Conservation (phyloP, 2,113 vertebrate species). For the Hystrix cristata region DNA sequence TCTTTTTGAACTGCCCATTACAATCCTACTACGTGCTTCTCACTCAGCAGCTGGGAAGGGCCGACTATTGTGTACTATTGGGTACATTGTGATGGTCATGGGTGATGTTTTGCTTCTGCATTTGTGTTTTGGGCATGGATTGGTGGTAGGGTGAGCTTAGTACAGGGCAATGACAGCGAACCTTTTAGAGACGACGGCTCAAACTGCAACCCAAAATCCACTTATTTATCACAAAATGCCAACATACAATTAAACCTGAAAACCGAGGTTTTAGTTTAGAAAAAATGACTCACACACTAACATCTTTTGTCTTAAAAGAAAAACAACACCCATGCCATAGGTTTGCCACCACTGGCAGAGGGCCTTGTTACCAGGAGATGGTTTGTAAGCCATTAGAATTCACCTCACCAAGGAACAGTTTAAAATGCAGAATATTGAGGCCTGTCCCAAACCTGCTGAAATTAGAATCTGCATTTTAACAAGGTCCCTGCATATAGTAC, state of each 20-base stretch:
- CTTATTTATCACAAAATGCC: too few species aligned
- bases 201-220: not conserved
- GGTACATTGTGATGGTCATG: not conserved
- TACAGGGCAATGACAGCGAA: not conserved
- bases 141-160: too few species aligned
- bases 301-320: not conserved
- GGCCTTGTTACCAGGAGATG: not conserved
- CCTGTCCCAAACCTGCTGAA: too few species aligned
- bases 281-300: not conserved
- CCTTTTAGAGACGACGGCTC: not conserved
- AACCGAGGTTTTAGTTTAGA: not conserved
- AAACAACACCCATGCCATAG: not conserved
- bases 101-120: not conserved
- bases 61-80: not conserved
- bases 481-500: rapidly evolving
- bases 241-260: not conserved
- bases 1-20: not conserved
- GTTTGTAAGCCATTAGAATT: rapidly evolving
- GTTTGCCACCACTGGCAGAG: not conserved
- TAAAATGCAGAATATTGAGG: not conserved
- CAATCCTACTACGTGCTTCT: not conserved
- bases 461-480: not conserved
- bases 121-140: not conserved
- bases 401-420: not conserved
- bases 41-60: too few species aligned